Conservation (phyloP, 2,888 invertebrate genomes). For the Diploptera punctata region DNA sequence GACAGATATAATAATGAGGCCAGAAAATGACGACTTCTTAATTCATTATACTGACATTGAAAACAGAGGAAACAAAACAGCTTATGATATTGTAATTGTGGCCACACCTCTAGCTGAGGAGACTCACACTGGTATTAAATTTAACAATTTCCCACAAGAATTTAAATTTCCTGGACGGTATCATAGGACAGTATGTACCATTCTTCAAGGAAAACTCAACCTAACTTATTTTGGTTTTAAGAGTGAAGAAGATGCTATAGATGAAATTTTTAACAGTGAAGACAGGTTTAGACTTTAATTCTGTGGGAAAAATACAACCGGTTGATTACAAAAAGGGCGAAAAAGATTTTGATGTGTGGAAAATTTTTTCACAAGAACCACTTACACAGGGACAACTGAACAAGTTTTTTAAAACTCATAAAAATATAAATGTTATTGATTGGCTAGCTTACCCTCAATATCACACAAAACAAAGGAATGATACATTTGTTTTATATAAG, state of each 20-base stretch:
- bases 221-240: slow-evolving; percentile 54
- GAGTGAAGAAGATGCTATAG: slow-evolving; percentile 49
- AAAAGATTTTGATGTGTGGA: slow-evolving; percentile 57
- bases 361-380: slow-evolving; percentile 62
- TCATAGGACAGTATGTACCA: slow-evolving; percentile 60
- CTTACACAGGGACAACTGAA: slow-evolving; percentile 56
- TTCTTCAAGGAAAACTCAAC: slow-evolving; percentile 61
- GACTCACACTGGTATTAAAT: slow-evolving; percentile 54
- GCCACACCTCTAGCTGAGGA: slow-evolving; percentile 62
- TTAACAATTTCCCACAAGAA: slow-evolving; percentile 55
- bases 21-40: slow-evolving; percentile 46
- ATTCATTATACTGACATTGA: slow-evolving; percentile 31
- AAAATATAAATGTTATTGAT: slow-evolving; percentile 51
- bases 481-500: slow-evolving; percentile 59
- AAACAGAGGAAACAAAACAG: not conserved
- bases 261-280: slow-evolving; percentile 58
- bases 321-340: slow-evolving; percentile 48
- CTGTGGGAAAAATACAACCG: slow-evolving; percentile 54
- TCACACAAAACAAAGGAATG: slow-evolving; percentile 48
- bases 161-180: slow-evolving; percentile 54
- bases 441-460: slow-evolving; percentile 67
- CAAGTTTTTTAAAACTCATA: slow-evolving; percentile 57
- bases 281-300: slow-evolving; percentile 57
- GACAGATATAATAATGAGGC: slow-evolving; percentile 46
- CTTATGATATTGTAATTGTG: slow-evolving; percentile 64